These are phyloP conservation scores for Kryptolebias marmoratus DNA, from an alignment of 2,113 vertebrate genomes.

Conservation along the genomic window DNA sequence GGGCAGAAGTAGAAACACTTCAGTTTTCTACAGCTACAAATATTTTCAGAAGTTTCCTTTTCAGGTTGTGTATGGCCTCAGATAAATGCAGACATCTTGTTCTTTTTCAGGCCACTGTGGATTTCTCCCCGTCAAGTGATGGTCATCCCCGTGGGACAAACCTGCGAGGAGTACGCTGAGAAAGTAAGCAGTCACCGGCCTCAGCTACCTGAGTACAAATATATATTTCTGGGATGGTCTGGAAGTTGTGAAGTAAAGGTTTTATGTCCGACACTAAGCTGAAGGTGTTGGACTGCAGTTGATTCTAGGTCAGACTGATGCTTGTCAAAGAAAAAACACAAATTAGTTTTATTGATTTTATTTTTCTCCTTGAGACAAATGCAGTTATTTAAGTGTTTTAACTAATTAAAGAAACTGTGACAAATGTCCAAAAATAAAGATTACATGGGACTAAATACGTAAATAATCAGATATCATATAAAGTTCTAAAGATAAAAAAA, in stretches of 20 bases:
- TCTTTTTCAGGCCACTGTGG: slow-evolving; percentile 91
- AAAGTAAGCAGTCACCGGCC: slow-evolving; percentile 79
- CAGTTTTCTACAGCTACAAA: background rate
- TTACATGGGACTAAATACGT: too few species aligned
- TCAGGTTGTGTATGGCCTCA: background rate
- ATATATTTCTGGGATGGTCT: background rate
- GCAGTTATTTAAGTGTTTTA: too few species aligned
- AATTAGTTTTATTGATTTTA: too few species aligned
- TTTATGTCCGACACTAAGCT: background rate
- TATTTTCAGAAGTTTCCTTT: slow-evolving; percentile 11
- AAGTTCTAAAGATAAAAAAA: too few species aligned
- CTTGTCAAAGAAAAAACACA: background rate
- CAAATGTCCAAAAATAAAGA: too few species aligned
- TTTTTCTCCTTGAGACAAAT: too few species aligned
- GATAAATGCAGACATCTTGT: slow-evolving; percentile 9
- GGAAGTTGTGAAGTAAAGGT: background rate
- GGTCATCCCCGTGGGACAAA: slow-evolving; percentile 94
- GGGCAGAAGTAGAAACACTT: background rate
- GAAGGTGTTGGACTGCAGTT: background rate
- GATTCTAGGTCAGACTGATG: background rate
- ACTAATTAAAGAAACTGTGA: too few species aligned
- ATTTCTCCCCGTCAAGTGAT: slow-evolving; percentile 95
- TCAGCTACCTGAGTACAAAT: background rate
- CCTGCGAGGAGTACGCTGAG: slow-evolving; percentile 93
- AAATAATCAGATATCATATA: too few species aligned